phyloP scores from a whole-genome alignment of 2,797 vertebrate genomes.

The Clarias fuscus region DNA sequence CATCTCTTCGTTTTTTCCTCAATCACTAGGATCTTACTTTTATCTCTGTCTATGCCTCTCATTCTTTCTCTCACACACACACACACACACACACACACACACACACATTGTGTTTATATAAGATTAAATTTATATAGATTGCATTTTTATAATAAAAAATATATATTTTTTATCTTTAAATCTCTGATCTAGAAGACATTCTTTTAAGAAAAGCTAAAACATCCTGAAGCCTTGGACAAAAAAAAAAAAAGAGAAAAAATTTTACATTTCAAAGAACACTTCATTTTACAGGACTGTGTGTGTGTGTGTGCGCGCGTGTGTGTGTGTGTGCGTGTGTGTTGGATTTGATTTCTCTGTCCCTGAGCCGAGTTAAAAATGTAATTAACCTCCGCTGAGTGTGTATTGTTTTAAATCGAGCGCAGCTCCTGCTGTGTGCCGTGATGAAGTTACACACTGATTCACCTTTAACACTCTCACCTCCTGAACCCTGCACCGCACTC shows the following conservation, averaged over 20 bases:
- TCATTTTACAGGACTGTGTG: background rate
- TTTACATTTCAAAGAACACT: background rate
- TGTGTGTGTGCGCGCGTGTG: background rate
- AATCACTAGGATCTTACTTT: too few species aligned
- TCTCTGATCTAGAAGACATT: too few species aligned
- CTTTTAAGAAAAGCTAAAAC: background rate
- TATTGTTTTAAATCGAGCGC: background rate
- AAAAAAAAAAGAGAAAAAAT: background rate
- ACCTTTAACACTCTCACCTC: background rate
- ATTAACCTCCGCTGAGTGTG: background rate
- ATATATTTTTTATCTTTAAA: too few species aligned
- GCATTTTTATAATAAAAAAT: too few species aligned
- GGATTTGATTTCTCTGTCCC: background rate
- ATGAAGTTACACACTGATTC: background rate
- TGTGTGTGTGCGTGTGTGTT: background rate
- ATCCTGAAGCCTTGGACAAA: background rate
- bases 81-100: too few species aligned
- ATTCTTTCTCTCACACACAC: too few species aligned
- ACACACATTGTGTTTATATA: too few species aligned
- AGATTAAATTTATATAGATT: too few species aligned
- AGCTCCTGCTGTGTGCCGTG: background rate
- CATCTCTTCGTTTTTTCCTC: too few species aligned
- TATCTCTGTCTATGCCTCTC: too few species aligned
- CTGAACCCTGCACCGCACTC: background rate
- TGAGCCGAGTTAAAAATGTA: background rate